Evolutionary conservation across 2,888 invertebrate species (phyloP).

Genomic region (Conus canariensis): DNA sequence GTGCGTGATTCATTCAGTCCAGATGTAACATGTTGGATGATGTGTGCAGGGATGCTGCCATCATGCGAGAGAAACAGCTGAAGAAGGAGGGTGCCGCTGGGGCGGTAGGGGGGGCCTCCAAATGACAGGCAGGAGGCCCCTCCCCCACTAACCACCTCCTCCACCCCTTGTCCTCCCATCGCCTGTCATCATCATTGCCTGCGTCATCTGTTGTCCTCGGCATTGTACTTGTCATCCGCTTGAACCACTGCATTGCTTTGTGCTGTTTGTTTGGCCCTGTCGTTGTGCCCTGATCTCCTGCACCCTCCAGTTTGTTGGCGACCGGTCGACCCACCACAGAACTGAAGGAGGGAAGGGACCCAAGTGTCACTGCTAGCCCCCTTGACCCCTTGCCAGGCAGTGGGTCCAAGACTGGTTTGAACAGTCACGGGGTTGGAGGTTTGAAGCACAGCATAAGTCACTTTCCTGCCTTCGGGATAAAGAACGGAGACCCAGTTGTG

Average conservation of each 20-base stretch:
- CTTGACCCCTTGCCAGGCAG: too few relatives aligned
- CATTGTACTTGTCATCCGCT: neutral
- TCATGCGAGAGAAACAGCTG: conserved; percentile 71
- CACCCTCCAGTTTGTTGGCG: neutral
- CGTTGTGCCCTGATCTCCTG: neutral
- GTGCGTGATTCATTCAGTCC: too few relatives aligned
- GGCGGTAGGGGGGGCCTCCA: conserved; percentile 44
- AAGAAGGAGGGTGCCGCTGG: conserved; percentile 50
- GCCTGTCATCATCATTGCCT: neutral
- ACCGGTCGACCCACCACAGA: neutral
- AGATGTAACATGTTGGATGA: too few relatives aligned
- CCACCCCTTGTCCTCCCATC: neutral
- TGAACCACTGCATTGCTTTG: neutral
- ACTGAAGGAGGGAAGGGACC: too few relatives aligned
- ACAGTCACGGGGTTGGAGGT: too few relatives aligned
- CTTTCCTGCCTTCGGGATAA: too few relatives aligned
- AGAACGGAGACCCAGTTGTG: too few relatives aligned
- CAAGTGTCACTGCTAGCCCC: too few relatives aligned
- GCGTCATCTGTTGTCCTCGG: neutral
- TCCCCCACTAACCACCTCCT: neutral
- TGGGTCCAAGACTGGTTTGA: too few relatives aligned
- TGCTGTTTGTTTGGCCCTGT: neutral
- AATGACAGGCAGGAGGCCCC: conserved; percentile 44
- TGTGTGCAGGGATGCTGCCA: conserved; percentile 69
- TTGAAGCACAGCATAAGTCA: too few relatives aligned